A percentile compares a stretch with the other conserved stretches of the same genome.
Evolutionary conservation across 2,797 vertebrate species (phyloP).

Genomic region (Spondyliosoma cantharus): DNA sequence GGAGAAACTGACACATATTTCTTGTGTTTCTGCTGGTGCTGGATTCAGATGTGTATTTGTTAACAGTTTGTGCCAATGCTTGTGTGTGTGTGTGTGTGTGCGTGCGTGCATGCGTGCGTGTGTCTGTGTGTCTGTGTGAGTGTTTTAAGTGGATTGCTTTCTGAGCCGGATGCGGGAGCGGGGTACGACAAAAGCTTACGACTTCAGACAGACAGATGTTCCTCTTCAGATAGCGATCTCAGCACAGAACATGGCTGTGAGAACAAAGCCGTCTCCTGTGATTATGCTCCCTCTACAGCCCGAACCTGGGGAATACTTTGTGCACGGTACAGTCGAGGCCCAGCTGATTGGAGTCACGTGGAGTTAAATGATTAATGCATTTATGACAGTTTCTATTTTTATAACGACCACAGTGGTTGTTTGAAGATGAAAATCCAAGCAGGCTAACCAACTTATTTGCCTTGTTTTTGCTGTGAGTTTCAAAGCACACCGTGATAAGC

Average conservation of each 20-base stretch:
- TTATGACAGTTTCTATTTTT: constrained; percentile 75
- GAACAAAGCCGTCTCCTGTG: constrained; percentile 69
- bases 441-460: constrained; percentile 60
- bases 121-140: constrained; percentile 20
- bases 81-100: not conserved
- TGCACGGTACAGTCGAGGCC: constrained; percentile 53
- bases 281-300: constrained; percentile 60
- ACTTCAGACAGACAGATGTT: constrained; percentile 78
- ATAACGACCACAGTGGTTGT: constrained; percentile 36
- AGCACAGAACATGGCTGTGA: constrained; percentile 66
- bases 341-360: constrained; percentile 64
- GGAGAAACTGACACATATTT: constrained; percentile 55
- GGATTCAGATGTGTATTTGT: constrained; percentile 57
- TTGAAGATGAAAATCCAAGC: constrained; percentile 50
- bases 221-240: constrained; percentile 73
- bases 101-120: not conserved
- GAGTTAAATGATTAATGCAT: constrained; percentile 71
- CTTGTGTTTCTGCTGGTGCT: constrained; percentile 51
- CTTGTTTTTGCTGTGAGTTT: constrained; percentile 63
- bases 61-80: constrained; percentile 38
- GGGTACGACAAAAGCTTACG: constrained; percentile 64
- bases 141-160: constrained; percentile 64
- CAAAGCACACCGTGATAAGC: constrained; percentile 66
- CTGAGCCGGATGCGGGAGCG: constrained; percentile 56
- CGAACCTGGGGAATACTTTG: constrained; percentile 68